A percentile compares a stretch with the other conserved stretches of the same genome.
Evolutionary conservation across 1,140 invertebrate species (phyloP).

Genomic region (Ips typographus): DNA sequence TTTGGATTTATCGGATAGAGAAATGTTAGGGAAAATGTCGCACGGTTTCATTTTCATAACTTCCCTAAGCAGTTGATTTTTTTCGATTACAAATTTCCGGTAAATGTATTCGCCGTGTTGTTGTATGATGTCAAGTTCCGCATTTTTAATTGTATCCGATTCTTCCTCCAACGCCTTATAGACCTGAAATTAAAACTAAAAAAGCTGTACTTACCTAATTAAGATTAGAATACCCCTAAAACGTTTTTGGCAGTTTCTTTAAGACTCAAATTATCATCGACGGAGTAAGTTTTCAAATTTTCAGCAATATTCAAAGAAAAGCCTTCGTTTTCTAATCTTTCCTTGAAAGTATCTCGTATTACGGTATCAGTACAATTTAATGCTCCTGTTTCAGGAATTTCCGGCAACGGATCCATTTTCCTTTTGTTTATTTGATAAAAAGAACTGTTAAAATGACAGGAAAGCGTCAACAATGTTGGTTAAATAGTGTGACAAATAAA

Average conservation of each 20-base stretch:
- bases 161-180: conserved; percentile 13
- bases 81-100: conserved; percentile 17
- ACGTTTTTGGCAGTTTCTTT: conserved; percentile 28
- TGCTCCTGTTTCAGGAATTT: conserved; percentile 26
- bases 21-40: conserved; percentile 29
- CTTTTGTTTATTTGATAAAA: not conserved
- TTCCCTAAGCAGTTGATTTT: conserved; percentile 31
- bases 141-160: conserved; percentile 18
- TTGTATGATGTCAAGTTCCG: conserved; percentile 34
- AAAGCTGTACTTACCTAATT: not conserved
- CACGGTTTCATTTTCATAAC: conserved; percentile 30
- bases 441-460: too few relatives aligned
- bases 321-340: conserved; percentile 25
- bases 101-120: conserved; percentile 29
- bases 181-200: conserved; percentile 23
- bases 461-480: too few relatives aligned
- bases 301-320: conserved; percentile 36
- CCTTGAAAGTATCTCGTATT: conserved; percentile 39
- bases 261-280: conserved; percentile 26
- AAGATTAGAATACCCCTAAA: conserved; percentile 12
- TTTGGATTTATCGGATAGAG: conserved; percentile 13
- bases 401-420: conserved; percentile 35
- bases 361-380: conserved; percentile 28
- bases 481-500: too few relatives aligned
- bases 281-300: conserved; percentile 32